Evolutionary conservation across 2,797 vertebrate species (phyloP), one percentile per base, ranked within the genome.

Genomic region (Chiloscyllium punctatum): DNA sequence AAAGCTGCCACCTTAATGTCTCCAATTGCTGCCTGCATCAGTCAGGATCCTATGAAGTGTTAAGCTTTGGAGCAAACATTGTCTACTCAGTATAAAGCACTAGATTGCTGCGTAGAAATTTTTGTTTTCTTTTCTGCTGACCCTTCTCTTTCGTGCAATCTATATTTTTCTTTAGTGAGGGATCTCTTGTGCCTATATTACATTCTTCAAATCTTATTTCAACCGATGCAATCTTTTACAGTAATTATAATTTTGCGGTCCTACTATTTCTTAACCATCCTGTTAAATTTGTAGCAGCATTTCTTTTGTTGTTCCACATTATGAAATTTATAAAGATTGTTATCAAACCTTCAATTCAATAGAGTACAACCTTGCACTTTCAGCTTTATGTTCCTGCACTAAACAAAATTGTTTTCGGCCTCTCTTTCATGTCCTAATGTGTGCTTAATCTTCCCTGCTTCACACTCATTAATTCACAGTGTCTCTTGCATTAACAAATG

Each of bases 341-440:
- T 51, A 51, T 27, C 21, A 5, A 84, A 42, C 16, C 37, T 48
- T 69, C 68, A 72, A 72, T 94, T 53, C 25, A 94, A 51, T 94
- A 15, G 66, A 72, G 51, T 94, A 15, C n/a, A 51, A 94, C 42
- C 92, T 94, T 94, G 25, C 68, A 69, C 48, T 48, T 21, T 72
- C n/a, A 94, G 21, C 30, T 48, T 94, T 11, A 94, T 94, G 23
- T 72, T 51, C 69, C 69, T 51, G 68, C 74, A 33, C 27, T 94
- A 2, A 71, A 21, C 53, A 94, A 2, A 51, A 72, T 74, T 74
- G 37, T 53, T 94, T 94, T 72, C 69, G 53, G 94, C 69, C 68
- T 94, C 53, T 91, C 94, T 72, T 72, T 95, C 72, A 42, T 94
- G 72, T 94, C 94, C 68, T 72, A 94, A 72, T 94, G 71, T 71